Percentiles rank a stretch among this genome's conserved stretches.
Evolutionary conservation across 2,797 vertebrate genomes (phyloP).

Genomic region (Limosa lapponica): DNA sequence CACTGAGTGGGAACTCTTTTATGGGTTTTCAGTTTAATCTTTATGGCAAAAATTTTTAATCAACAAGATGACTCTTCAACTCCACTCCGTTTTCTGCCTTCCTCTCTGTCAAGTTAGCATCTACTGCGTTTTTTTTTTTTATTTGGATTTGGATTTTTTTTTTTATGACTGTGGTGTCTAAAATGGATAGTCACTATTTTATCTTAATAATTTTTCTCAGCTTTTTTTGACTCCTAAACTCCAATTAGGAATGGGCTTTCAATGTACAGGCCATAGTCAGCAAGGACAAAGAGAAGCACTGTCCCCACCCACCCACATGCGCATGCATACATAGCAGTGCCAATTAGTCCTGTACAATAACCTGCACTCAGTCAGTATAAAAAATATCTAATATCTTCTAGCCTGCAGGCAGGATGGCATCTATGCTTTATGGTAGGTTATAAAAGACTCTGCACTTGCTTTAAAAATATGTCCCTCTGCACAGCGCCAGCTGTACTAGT

Average conservation of each 20-base stretch:
- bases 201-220: neutral
- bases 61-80: neutral
- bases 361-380: neutral
- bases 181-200: neutral
- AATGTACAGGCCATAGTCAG: neutral
- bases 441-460: neutral
- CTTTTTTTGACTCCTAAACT: neutral
- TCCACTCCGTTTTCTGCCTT: neutral
- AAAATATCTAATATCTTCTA: neutral
- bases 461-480: neutral
- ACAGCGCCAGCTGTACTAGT: fast-evolving
- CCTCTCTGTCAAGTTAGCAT: neutral
- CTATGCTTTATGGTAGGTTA: neutral
- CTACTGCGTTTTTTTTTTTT: neutral
- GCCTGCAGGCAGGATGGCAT: neutral
- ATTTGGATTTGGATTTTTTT: too few species aligned
- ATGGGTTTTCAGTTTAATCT: neutral
- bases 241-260: neutral
- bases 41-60: neutral
- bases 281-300: neutral
- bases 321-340: neutral
- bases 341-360: neutral
- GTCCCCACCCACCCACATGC: fast-evolving
- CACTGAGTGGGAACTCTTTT: neutral
- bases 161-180: neutral